These are phyloP conservation scores for Philonicus albiceps DNA, from an alignment of 2,888 invertebrate genomes.

Conservation along the genomic window DNA sequence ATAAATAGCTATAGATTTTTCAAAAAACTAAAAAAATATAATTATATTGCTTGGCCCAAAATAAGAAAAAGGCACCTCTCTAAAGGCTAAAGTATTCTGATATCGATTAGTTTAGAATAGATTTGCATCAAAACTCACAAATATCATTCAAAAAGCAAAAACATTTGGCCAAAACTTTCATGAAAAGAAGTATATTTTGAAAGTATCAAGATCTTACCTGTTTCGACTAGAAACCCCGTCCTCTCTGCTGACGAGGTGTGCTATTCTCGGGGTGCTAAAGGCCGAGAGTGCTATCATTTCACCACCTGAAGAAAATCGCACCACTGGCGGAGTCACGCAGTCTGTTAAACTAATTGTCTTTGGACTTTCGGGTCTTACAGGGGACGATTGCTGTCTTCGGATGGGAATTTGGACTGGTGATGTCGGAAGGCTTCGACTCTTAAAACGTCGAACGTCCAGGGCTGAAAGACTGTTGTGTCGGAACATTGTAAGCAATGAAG, in stretches of 20 bases:
- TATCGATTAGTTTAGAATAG: background rate
- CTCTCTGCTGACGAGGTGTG: constrained; percentile 46
- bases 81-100: background rate
- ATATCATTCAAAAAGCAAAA: background rate
- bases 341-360: constrained; percentile 28
- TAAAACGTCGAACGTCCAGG: constrained; percentile 68
- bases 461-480: constrained; percentile 76
- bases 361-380: constrained; percentile 43
- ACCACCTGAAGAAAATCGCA: constrained; percentile 51
- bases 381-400: constrained; percentile 47
- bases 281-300: constrained; percentile 49
- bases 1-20: background rate
- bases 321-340: constrained; percentile 47
- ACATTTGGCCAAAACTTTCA: background rate
- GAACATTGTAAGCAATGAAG: constrained; percentile 66
- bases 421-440: constrained; percentile 53
- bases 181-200: background rate
- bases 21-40: background rate
- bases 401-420: constrained; percentile 51
- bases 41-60: background rate
- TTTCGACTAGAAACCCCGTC: constrained; percentile 48
- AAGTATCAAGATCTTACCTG: constrained; percentile 47
- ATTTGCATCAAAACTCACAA: background rate
- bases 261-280: constrained; percentile 45
- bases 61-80: background rate